Evolutionary conservation across 2,797 vertebrate species (phyloP), one percentile per base, ranked within the genome.

Genomic region (Hippocampus kuda): DNA sequence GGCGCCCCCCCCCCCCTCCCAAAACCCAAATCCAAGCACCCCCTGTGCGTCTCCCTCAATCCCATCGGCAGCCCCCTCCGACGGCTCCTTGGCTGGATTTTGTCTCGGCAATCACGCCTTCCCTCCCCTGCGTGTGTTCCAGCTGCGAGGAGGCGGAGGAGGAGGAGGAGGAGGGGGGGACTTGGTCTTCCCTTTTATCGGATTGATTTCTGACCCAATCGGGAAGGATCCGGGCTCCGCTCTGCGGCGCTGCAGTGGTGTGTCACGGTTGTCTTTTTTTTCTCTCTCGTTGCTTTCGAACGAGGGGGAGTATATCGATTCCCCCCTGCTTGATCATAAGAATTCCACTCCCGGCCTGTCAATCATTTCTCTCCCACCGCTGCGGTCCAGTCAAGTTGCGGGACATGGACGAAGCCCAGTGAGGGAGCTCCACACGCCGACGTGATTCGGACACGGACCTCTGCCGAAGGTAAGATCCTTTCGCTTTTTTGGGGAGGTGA

Each of bases 371-470:
- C 34, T 46, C 18, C 61, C 65, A 65, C 72, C 76, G 62, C 79
- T 74, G 79, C 80, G 72, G 82, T 78, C 48, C 26, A 78, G 76
- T 79, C 77, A 84, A 84, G 66, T 84, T 82, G 78, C 73, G 76
- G 70, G 83, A 79, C 75, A 86, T 84, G 82, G 81, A 84, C 79
- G 67, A 83, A 77, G 71, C 79, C 24, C 54, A 27, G 53, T 60
- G 38, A 68, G 53, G 44, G 54, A 68, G 42, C 54, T 27, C n/a
- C 38, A 48, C 54, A 46, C 38, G 41, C 67, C 70, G 75, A 78
- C 77, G 70, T 77, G 62, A 74, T 42, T 74, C 72, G 4, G 77
- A 54, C 72, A 82, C 83, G 78, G 81, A 81, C 82, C 11, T 63
- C 54, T 46, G 49, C 59, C 48, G 65, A 68, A 82, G 82, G 84